phyloP scores from a whole-genome alignment of 2,113 vertebrate species.

The Sakesphorus luctuosus region DNA sequence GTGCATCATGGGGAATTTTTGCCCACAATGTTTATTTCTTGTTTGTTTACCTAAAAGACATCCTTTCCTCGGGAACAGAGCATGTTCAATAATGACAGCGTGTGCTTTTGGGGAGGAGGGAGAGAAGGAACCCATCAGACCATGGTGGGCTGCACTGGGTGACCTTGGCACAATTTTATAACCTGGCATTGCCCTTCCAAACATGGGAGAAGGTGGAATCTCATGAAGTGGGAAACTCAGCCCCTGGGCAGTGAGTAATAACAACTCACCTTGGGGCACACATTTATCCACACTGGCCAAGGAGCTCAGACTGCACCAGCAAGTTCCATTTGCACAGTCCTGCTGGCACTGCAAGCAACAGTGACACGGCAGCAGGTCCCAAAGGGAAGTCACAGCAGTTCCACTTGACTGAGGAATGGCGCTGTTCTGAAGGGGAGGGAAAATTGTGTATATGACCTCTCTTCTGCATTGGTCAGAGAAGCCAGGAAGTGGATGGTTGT shows the following conservation, averaged over 20 bases:
- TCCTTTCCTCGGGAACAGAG: background rate
- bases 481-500: background rate
- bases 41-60: background rate
- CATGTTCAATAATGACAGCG: background rate
- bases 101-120: background rate
- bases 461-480: background rate
- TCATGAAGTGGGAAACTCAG: background rate
- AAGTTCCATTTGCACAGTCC: background rate
- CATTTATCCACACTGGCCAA: fast-evolving
- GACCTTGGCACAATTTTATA: background rate
- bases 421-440: background rate
- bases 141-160: background rate
- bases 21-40: background rate
- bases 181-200: background rate
- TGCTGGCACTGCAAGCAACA: background rate
- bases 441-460: background rate
- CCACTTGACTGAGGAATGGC: background rate
- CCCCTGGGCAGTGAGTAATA: background rate
- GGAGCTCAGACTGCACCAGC: background rate
- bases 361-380: background rate
- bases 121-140: background rate
- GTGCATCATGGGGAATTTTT: background rate
- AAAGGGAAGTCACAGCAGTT: background rate
- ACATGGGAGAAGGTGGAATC: fast-evolving
- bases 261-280: background rate